A percentile compares a stretch with the other conserved stretches of the same genome.
These are phyloP conservation scores for Momotus momota DNA, from an alignment of 2,797 vertebrate genomes.

Conservation along the genomic window DNA sequence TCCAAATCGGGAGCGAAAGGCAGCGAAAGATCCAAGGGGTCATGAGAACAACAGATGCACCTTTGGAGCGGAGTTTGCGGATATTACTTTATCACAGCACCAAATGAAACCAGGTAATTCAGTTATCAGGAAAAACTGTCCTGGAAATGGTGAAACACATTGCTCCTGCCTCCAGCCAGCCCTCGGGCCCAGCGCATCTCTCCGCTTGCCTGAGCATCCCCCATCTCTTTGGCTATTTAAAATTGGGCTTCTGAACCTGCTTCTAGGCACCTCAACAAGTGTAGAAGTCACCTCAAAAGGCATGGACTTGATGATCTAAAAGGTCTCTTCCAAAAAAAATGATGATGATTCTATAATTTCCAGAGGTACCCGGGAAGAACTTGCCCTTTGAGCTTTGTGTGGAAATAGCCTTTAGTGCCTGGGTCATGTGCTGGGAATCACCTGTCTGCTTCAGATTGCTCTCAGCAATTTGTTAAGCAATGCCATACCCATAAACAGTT, in stretches of 20 bases:
- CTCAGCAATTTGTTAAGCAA: background rate
- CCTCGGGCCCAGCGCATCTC: rapidly evolving
- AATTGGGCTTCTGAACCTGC: background rate
- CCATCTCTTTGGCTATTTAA: too few relatives aligned
- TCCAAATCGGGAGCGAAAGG: background rate
- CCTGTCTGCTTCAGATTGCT: background rate
- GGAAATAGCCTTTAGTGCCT: background rate
- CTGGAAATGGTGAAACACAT: background rate
- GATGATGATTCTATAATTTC: too few relatives aligned
- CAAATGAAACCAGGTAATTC: background rate
- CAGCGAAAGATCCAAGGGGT: background rate
- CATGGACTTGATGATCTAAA: too few relatives aligned
- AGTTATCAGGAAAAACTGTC: background rate
- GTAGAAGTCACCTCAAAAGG: background rate
- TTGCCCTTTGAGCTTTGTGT: background rate
- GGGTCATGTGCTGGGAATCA: background rate
- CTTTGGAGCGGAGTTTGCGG: background rate
- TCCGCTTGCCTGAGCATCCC: background rate
- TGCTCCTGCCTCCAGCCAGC: background rate
- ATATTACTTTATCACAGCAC: rapidly evolving
- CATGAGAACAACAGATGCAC: background rate
- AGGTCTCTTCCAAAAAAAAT: too few relatives aligned
- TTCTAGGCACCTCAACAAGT: background rate
- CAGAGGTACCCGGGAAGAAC: background rate
- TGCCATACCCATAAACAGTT: background rate